Conservation (phyloP, 2,797 vertebrate species). For the Onychomys torridus region DNA sequence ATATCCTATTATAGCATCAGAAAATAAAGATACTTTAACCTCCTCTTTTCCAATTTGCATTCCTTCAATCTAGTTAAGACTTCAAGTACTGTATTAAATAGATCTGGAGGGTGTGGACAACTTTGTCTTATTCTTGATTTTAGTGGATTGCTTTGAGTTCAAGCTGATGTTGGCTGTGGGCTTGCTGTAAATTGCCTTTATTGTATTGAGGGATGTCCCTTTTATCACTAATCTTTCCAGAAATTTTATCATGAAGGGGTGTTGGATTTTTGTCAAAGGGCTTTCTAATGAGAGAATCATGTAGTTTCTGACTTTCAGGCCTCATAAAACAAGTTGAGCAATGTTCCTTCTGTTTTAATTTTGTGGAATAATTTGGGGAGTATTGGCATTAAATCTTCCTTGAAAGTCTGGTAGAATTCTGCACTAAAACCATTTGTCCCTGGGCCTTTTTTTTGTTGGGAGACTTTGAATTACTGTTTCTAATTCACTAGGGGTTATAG, state of each 20-base stretch:
- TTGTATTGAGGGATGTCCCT: neutral
- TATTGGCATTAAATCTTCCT: neutral
- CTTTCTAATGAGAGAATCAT: neutral
- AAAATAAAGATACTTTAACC: neutral
- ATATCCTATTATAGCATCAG: neutral
- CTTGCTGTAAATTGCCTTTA: neutral
- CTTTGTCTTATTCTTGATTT: neutral
- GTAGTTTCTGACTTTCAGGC: neutral
- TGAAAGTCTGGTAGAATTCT: neutral
- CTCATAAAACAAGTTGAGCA: neutral
- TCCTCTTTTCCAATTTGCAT: too few species aligned
- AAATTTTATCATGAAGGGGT: neutral
- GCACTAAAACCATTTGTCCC: neutral
- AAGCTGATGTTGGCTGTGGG: neutral
- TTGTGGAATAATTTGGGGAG: neutral
- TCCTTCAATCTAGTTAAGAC: neutral
- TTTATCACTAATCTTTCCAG: neutral
- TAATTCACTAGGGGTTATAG: neutral
- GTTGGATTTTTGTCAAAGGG: neutral
- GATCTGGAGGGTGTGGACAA: neutral
- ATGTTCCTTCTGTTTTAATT: neutral
- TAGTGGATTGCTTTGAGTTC: neutral
- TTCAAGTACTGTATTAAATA: neutral
- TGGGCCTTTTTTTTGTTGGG: neutral
- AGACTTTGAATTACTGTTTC: neutral